A percentile compares a stretch with the other conserved stretches of the same genome.
These are phyloP conservation scores for Oligia fasciuncula DNA, from an alignment of 2,888 invertebrate species.

Conservation along the genomic window DNA sequence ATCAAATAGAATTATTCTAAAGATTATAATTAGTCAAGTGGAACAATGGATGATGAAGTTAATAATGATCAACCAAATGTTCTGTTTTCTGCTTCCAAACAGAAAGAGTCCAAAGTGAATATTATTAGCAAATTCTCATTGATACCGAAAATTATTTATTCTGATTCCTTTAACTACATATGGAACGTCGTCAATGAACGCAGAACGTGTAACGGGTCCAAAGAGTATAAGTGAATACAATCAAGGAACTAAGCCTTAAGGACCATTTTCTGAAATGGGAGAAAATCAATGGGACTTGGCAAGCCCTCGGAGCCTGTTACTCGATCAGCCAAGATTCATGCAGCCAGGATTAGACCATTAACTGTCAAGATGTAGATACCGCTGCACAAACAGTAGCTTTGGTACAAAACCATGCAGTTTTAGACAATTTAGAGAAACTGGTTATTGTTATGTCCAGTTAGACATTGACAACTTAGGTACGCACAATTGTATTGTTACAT, in stretches of 20 bases:
- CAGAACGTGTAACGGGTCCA: not conserved
- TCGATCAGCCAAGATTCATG: slow-evolving; percentile 56
- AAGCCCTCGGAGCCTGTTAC: slow-evolving; percentile 50
- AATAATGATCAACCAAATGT: not conserved
- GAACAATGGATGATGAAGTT: not conserved
- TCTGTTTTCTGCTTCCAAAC: not conserved
- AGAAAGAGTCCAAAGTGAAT: not conserved
- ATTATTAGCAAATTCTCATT: not conserved
- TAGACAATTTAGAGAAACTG: slow-evolving; percentile 41
- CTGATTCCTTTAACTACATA: not conserved
- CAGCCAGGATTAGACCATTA: slow-evolving; percentile 70
- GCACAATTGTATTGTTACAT: slow-evolving; percentile 44
- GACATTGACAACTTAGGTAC: slow-evolving; percentile 43
- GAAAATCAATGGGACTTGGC: slow-evolving; percentile 60
- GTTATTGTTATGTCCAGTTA: slow-evolving; percentile 40
- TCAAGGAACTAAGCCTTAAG: not conserved
- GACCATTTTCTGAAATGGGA: slow-evolving; percentile 37
- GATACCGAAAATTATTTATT: not conserved
- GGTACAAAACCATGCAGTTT: slow-evolving; percentile 47
- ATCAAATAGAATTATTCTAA: not conserved
- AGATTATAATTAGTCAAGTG: not conserved
- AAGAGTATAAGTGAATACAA: slow-evolving; percentile 18
- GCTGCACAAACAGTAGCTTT: slow-evolving; percentile 34
- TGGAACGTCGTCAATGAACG: not conserved
- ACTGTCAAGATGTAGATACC: slow-evolving; percentile 67